Percentiles rank a stretch among this genome's conserved stretches.
These are phyloP conservation scores for Otus sunia DNA, from an alignment of 2,113 vertebrate species.

Conservation along the genomic window DNA sequence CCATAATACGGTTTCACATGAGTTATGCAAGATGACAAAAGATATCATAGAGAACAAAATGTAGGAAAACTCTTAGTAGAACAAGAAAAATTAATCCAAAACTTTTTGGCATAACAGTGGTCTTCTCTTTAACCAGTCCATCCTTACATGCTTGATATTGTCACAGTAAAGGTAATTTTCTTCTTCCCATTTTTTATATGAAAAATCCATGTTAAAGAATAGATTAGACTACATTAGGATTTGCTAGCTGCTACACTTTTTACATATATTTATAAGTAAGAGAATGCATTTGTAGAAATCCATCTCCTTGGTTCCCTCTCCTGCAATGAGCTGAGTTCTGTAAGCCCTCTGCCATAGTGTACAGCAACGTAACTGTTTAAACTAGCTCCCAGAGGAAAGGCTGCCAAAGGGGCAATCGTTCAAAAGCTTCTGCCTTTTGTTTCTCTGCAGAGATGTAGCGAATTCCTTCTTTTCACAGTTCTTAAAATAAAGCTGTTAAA, in stretches of 20 bases:
- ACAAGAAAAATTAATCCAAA: neutral
- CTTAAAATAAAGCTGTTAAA: neutral
- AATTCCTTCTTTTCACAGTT: neutral
- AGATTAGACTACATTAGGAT: neutral
- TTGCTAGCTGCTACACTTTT: neutral
- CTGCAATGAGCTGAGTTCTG: neutral
- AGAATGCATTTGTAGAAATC: neutral
- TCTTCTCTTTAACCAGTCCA: neutral
- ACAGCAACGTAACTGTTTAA: neutral
- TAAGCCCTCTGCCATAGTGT: neutral
- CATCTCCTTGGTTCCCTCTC: neutral
- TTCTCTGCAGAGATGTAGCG: neutral
- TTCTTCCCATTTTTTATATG: neutral
- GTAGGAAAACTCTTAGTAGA: neutral
- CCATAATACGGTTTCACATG: neutral
- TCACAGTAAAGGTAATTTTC: neutral
- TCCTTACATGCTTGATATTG: neutral
- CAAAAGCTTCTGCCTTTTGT: neutral
- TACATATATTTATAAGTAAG: neutral
- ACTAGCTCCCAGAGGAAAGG: neutral
- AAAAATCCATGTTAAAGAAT: neutral
- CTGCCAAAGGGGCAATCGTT: neutral
- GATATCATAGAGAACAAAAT: neutral
- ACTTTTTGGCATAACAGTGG: neutral
- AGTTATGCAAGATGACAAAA: neutral